A percentile compares a stretch with the other conserved stretches of the same genome.
These are phyloP conservation scores for Brachypteracias leptosomus DNA, from an alignment of 2,113 vertebrate species.

Conservation along the genomic window DNA sequence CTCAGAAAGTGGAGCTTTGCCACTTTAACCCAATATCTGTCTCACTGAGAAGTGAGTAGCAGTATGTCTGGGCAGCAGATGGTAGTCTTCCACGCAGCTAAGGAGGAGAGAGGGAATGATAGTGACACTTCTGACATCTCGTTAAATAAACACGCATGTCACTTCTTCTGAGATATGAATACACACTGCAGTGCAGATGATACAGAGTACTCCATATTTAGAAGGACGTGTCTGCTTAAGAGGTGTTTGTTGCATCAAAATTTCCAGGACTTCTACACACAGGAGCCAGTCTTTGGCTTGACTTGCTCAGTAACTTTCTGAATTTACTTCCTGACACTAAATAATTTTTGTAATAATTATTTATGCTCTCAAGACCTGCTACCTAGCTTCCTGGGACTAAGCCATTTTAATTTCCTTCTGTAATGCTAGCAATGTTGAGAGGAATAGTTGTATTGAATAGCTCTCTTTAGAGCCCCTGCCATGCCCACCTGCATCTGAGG, in stretches of 20 bases:
- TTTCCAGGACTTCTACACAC: background rate
- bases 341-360: background rate
- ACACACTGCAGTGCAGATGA: background rate
- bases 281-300: background rate
- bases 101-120: background rate
- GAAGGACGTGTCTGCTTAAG: background rate
- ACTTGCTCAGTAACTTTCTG: background rate
- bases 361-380: background rate
- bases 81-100: background rate
- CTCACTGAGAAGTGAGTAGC: background rate
- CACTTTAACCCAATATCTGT: background rate
- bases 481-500: accelerated
- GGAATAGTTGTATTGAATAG: background rate
- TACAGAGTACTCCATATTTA: background rate
- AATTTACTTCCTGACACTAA: background rate
- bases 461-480: background rate
- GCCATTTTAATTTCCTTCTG: background rate
- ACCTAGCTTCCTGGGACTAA: background rate
- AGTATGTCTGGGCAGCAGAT: background rate
- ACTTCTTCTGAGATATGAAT: background rate
- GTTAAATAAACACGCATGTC: background rate
- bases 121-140: background rate
- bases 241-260: background rate
- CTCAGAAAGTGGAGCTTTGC: background rate
- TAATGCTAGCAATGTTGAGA: background rate